Base-by-base conservation (phyloP, 2,888 invertebrate genomes). In the Suillia variegata region DNA sequence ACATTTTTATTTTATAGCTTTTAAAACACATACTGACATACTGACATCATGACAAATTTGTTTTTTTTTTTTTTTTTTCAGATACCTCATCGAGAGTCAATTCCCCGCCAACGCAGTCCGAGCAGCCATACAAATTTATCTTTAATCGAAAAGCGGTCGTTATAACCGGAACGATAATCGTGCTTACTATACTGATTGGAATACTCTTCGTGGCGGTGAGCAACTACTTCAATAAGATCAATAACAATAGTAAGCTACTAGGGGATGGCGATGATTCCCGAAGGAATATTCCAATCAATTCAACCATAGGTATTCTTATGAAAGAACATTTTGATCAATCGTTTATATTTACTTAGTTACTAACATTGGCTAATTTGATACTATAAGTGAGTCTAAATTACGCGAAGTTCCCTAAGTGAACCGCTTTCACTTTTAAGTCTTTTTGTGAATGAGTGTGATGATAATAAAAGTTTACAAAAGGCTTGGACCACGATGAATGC, bases 261-360 rank as follows among this genome's bases (percentile, higher is more conserved):
- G 78, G 77, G 71, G 78, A 81, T 72, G 80, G 76, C 68, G 83
- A 83, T 69, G 80, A 82, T 70, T 78, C 75, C 67, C 71, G 78
- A 75, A 75, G 73, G 71, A 80, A 82, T 77, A 78, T 78, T 71
- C 83, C 83, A 74, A 82, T 83, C 69, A 75, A 77, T 73, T 82
- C 83, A 73, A 78, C 78, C 65, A 83, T 83, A 82, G 83, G 83
- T 83, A 81, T 45, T 45, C 18, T 18, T 26, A 26, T 10, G 26
- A 26, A 10, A 6, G 10, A 10, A 26, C 26, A 26, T 26, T 26
- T 26, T 5, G 10, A 26, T 6, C 26, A 26, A n/a, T n/a, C n/a
- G n/a, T n/a, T n/a, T n/a, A n/a, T n/a, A n/a, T n/a, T n/a, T n/a
- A n/a, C n/a, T n/a, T n/a, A n/a, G n/a, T n/a, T n/a, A n/a, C n/a